Base-by-base conservation (phyloP, 2,888 invertebrate genomes). In the Nymphalis urticae region DNA sequence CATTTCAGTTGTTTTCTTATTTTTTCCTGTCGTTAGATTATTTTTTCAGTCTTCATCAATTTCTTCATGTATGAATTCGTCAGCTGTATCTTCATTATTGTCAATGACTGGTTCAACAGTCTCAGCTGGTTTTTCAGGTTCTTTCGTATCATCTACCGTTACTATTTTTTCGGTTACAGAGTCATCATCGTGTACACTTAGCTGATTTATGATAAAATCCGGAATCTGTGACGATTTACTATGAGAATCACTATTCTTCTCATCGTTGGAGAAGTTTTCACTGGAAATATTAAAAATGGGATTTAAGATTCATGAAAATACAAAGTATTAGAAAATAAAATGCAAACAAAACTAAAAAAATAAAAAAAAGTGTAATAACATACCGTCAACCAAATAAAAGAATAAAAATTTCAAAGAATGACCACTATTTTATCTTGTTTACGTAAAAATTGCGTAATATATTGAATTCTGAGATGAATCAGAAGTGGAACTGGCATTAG, bases 401-500 rank as follows among this genome's bases (percentile, higher is more conserved):
- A 21, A 53, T 21, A 53, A 51, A 9, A 21, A 53, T 42, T 42
- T 13, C 42, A 13, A 13, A 13, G 42, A 42, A 42, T 13, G 42
- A 42, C 13, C 13, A 42, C 2, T 10, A 27, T 27, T 56, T 27
- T 65, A 68, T 64, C 64, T 69, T 76, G 75, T 74, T 74, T 73
- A 74, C 72, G 72, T 70, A 75, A 75, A 75, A 76, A 80, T 77
- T 77, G 77, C 75, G 74, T 75, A 75, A 74, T 73, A 79, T 77
- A 78, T 73, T 73, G 75, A 78, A 77, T 85, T 85, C 85, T 88
- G 87, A 88, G 80, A 80, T 75, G 75, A 74, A 77, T 76, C 74
- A 79, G 73, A 77, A 81, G 60, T 32, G 66, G 71, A 68, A 75
- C 67, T 65, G 66, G 70, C 74, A 42, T 42, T 42, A 42, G 42